phyloP scores from a whole-genome alignment of 2,888 invertebrate genomes.

The Flexamia atlantica region DNA sequence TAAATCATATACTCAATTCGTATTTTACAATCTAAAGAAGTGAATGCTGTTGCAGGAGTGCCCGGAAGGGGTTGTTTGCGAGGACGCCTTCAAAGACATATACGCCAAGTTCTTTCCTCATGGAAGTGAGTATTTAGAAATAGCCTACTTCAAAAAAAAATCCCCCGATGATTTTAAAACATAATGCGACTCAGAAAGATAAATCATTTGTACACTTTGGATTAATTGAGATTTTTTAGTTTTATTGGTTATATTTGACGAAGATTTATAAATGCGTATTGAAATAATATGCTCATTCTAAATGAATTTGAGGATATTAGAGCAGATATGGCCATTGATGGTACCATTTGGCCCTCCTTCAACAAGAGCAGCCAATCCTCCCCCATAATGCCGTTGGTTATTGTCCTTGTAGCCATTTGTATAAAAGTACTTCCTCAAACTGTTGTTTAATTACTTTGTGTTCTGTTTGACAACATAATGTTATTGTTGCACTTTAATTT shows the following conservation, averaged over 20 bases:
- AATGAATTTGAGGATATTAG: background rate
- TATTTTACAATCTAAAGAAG: too few relatives aligned
- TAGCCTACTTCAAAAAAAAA: too few relatives aligned
- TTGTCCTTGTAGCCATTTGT: conserved; percentile 19
- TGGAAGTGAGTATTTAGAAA: conserved; percentile 83
- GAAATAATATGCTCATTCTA: background rate
- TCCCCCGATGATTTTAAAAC: too few relatives aligned
- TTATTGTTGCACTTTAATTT: too few relatives aligned
- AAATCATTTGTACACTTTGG: too few relatives aligned
- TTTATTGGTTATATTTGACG: too few relatives aligned
- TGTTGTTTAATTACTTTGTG: background rate
- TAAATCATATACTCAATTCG: too few relatives aligned
- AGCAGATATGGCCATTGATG: conserved; percentile 4
- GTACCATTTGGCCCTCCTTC: background rate
- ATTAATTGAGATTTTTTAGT: too few relatives aligned
- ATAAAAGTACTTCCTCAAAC: background rate
- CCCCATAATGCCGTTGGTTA: conserved; percentile 9
- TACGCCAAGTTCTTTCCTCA: conserved; percentile 99
- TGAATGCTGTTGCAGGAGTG: conserved; percentile 87
- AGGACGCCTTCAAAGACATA: conserved; percentile 98
- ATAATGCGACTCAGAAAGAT: too few relatives aligned
- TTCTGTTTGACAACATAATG: background rate
- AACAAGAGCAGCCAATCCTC: conserved; percentile 20
- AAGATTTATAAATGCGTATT: too few relatives aligned
- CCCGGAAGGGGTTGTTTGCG: conserved; percentile 97